Evolutionary conservation across 2,888 invertebrate genomes (phyloP).

Genomic region (Apamea crenata): DNA sequence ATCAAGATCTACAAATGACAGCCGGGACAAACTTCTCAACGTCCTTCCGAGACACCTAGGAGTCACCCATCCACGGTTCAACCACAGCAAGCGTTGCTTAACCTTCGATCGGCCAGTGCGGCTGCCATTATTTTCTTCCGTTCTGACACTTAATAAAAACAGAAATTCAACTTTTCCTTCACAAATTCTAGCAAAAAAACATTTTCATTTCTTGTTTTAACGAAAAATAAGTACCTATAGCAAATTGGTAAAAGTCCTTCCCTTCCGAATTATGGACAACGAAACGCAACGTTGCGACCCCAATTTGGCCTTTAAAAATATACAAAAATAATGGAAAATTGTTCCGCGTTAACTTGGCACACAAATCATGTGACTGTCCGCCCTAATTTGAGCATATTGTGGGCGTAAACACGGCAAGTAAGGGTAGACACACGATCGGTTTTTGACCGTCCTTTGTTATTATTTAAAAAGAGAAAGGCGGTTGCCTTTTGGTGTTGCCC

Average conservation of each 20-base stretch:
- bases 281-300: slow-evolving; percentile 19
- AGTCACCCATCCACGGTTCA: not conserved
- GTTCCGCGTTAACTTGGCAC: slow-evolving; percentile 33
- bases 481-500: not conserved
- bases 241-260: slow-evolving; percentile 5
- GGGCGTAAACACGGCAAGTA: slow-evolving; percentile 43
- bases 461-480: not conserved
- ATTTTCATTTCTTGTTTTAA: not conserved
- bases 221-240: not conserved
- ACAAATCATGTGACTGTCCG: slow-evolving; percentile 57
- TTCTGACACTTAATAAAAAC: not conserved
- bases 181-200: slow-evolving; percentile 4
- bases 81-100: not conserved
- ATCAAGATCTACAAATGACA: not conserved
- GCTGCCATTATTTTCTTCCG: not conserved
- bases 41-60: not conserved
- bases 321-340: slow-evolving; percentile 25
- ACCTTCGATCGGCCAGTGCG: not conserved
- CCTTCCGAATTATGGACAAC: slow-evolving; percentile 15
- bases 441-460: slow-evolving; percentile 1
- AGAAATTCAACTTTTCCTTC: not conserved
- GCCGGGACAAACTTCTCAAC: not conserved
- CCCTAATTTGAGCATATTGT: slow-evolving; percentile 51
- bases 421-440: slow-evolving; percentile 14
- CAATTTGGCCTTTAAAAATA: slow-evolving; percentile 27